Base-by-base conservation (phyloP, 2,888 invertebrate genomes). In the Cerceris ruficornis region DNA sequence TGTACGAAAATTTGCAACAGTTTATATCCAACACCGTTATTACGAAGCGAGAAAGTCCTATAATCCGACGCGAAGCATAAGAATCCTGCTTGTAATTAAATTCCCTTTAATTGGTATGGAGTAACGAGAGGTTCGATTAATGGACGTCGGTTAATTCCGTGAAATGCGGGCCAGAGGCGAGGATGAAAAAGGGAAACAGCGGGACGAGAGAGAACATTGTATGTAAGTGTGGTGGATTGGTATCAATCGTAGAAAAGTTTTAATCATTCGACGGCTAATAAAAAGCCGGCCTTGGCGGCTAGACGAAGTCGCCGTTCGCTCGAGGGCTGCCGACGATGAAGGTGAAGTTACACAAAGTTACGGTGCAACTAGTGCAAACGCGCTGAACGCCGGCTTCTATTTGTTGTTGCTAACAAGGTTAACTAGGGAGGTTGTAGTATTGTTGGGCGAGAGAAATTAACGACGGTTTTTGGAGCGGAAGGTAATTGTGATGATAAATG, bases 241-340 rank as follows among this genome's bases (percentile, higher is more conserved):
- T 65, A 79, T 79, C 79, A 59, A 79, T 80, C 69, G 76, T 79
- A 81, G 70, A 81, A 76, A 82, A 84, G 75, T 86, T 87, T 87
- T 82, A 87, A 87, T 82, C 85, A 82, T 70, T 75, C 43, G 65
- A 54, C 67, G 6, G 13, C 39, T 9, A 60, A 43, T 66, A 79
- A 79, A 72, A 79, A 72, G 8, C 65, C 28, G 28, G 28, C 14
- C 39, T 46, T 7, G 11, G 41, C 14, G 61, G 7, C 9, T 54
- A 14, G 6, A 15, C n/a, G 49, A 13, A 28, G 50, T 49, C 11
- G n/a, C 6, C 28, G 65, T 11, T 58, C 11, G 39, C 14, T 49
- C 41, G 49, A 61, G 13, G 17, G 49, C 39, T 9, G 50, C 11
- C 50, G 68, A 72, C 46, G 42, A 59, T 42, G 57, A 17, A 13